Conservation (phyloP, 2,888 invertebrate genomes). For the Bugulina stolonifera region DNA sequence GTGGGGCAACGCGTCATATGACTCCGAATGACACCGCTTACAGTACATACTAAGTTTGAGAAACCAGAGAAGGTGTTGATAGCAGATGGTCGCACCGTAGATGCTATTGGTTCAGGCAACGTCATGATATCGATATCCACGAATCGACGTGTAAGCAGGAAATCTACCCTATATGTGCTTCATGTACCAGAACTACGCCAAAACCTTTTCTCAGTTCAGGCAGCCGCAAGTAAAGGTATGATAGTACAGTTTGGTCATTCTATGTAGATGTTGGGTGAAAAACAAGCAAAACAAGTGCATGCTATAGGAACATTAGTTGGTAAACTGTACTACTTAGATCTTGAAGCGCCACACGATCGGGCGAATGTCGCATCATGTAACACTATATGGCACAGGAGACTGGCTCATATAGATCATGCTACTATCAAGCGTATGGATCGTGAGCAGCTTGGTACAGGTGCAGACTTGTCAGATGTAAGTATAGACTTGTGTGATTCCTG, state of each 20-base stretch:
- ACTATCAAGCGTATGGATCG: not conserved
- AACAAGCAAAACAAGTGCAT: not conserved
- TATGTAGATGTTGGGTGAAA: not conserved
- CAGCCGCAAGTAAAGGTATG: not conserved
- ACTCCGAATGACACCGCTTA: not conserved
- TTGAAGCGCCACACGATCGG: not conserved
- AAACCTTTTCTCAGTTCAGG: not conserved
- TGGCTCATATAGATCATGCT: not conserved
- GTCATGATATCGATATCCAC: not conserved
- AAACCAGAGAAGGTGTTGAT: not conserved
- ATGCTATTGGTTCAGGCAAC: not conserved
- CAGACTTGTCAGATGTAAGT: not conserved
- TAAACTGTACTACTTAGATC: not conserved
- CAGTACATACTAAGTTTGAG: not conserved
- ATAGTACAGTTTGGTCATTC: not conserved
- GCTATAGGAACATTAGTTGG: not conserved
- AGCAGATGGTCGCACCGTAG: not conserved
- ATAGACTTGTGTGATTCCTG: not conserved
- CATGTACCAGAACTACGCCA: not conserved
- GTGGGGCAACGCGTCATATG: not conserved
- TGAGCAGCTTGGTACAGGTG: not conserved
- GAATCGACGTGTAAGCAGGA: not conserved
- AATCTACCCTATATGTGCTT: not conserved
- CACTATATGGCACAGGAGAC: not conserved
- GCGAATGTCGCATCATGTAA: not conserved